Evolutionary conservation across 2,797 vertebrate genomes (phyloP), one percentile per base, ranked within the genome.

Genomic region (Trachops cirrhosus): DNA sequence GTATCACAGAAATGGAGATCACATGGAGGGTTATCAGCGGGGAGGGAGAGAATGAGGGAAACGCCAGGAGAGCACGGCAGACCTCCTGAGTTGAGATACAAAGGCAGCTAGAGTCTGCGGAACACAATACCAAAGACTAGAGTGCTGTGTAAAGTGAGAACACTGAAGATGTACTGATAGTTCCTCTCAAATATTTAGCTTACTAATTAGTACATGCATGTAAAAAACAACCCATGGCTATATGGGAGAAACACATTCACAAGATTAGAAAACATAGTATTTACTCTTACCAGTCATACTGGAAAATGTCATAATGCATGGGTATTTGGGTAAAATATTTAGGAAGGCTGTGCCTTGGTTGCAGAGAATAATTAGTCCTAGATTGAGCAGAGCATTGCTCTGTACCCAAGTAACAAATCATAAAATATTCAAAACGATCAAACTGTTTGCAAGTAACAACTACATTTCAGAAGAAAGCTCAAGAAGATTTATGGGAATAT

Each of bases 401-500:
- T 93, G 34, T 68, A 75, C 41, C 19, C 59, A 62, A 67, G 22
- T 59, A 86, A 75, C 29, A 86, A 82, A 93, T 74, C 29, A 80
- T 50, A 48, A 67, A 90, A 80, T 21, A 86, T 7, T 19, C 26
- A 83, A 90, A 86, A 83, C 78, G n/a, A 93, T 70, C 44, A 50
- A 70, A 64, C 18, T 67, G 44, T 78, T 90, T 85, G 29, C 21
- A 93, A 93, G 39, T 78, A 96, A 93, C 75, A 74, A 85, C 15
- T 59, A n/a, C 18, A 32, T 87, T 95, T 50, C 62, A 88, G 34
- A 50, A 88, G 73, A 93, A 93, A 88, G 32, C 18, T n/a, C 50
- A 91, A 71, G 18, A 82, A 93, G 52, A 71, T 44, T 37, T 39
- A 39, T 7, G 91, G 64, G 29, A 62, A 83, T 83, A 50, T 57